Evolutionary conservation across 2,113 vertebrate species (phyloP), one percentile per base, ranked within the genome.

Genomic region (Ictalurus furcatus): DNA sequence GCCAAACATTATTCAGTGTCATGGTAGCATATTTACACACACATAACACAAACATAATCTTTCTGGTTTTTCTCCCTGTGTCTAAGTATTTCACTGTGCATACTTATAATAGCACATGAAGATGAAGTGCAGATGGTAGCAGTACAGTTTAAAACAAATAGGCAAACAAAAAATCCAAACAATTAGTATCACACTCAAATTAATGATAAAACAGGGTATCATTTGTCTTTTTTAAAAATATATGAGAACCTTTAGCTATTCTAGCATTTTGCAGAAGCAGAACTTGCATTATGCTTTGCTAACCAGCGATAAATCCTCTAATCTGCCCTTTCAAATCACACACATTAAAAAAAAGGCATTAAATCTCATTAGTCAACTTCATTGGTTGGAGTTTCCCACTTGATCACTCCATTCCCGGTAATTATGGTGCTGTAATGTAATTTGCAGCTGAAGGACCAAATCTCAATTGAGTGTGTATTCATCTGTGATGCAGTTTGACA

Each of bases 371-470:
- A 30, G 23, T 37, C 48, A 56, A 25, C 4, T 37, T 71, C 63
- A 56, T 1, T 85, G 14, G 40, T 8, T 71, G 25, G 52, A 71
- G 28, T 73, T 58, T 37, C n/a, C 52, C 23, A 76, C 54, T 34
- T 73, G n/a, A 71, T 73, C n/a, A 85, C n/a, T 59, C 30, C 17
- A 59, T 76, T n/a, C 28, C 85, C 4, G 13, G 71, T 86, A 40
- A 86, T 76, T 76, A 59, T 59, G 34, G 6, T 25, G 30, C 85
- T 21, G 14, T 86, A 86, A 86, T 86, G n/a, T 34, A 76, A 59
- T 86, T 86, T 59, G 54, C 85, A 59, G 54, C 19, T 76, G 34
- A 85, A 69, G 28, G n/a, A 73, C n/a, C 65, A 69, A 71, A 74
- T 86, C 34, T 59, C 19, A 37, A 21, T 86, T 40, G 71, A 74